Base-by-base conservation (phyloP, 2,797 vertebrate genomes). In the Pseudopleuronectes americanus region DNA sequence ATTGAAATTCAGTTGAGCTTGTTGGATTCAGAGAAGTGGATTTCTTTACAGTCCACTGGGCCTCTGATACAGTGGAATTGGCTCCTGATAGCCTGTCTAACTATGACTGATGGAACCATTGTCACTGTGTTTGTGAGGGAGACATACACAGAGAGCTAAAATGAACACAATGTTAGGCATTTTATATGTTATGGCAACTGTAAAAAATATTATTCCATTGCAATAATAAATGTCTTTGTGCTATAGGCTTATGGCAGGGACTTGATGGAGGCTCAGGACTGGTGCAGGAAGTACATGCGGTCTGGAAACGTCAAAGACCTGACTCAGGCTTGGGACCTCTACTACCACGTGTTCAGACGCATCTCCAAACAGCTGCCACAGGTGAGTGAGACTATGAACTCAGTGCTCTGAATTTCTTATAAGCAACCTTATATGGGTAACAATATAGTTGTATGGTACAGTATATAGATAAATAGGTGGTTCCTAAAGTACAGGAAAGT, bases 241-340 rank as follows among this genome's bases (percentile, higher is more conserved):
- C 17, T 61, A 4, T 85, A 99, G 98, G 97, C 98, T 1, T 99
- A 99, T 4, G 98, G 98, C 55, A 94, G 98, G 83, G 98, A 99
- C 82, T 88, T 99, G 64, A 99, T 99, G 98, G 98, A 99, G 92
- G 98, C 98, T 26, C 98, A 99, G 64, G 98, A 99, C 62, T 99
- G 98, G 98, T 99, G 98, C 87, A 92, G 98, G 84, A 99, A 99
- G 84, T 99, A 99, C 88, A 99, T 99, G 97, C 97, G 99, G 43
- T 99, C 98, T 0, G 98, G 97, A 52, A 99, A 99, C 0, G 97
- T 99, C 49, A 99, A 99, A 88, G 98, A 99, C 88, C 93, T 99
- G 68, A 99, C 98, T 0, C 98, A 99, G 84, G 98, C 98, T 64
- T 99, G 98, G 98, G 98, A 99, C 79, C 96, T 99, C 63, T 99